Evolutionary conservation across 2,113 vertebrate genomes (phyloP).

Genomic region (Marcusenius ussheri): DNA sequence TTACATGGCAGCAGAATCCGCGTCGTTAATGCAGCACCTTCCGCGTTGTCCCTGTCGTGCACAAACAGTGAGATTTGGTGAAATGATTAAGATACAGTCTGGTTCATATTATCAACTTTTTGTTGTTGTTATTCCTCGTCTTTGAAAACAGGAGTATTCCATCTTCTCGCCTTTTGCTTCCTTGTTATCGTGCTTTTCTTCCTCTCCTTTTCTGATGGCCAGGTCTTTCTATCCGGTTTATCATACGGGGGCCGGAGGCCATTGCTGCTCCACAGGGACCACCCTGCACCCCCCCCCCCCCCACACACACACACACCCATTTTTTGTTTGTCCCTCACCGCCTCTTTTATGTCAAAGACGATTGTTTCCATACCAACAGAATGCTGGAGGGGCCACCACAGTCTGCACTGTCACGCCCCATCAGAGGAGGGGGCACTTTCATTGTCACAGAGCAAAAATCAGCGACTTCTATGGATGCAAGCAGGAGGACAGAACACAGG

Average conservation of each 20-base stretch:
- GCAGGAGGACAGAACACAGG: not conserved
- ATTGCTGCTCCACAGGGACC: slow-evolving; percentile 8
- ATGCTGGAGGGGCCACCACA: slow-evolving; percentile 54
- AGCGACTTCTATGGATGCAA: not conserved
- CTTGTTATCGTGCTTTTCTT: slow-evolving; percentile 25
- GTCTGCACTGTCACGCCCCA: slow-evolving; percentile 59
- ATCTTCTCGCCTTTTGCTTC: slow-evolving; percentile 10
- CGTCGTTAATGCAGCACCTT: not conserved
- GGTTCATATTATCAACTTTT: not conserved
- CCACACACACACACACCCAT: not conserved
- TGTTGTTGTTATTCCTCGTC: not conserved
- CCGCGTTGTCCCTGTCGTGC: not conserved
- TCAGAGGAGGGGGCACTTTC: slow-evolving; percentile 48
- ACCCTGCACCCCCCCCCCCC: slow-evolving; percentile 22
- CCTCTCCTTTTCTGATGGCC: slow-evolving; percentile 43
- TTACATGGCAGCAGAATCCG: not conserved
- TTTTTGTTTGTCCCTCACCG: not conserved
- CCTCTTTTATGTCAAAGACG: slow-evolving; percentile 59
- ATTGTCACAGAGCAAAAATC: slow-evolving; percentile 5
- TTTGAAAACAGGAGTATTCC: not conserved
- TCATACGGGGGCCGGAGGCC: slow-evolving; percentile 57
- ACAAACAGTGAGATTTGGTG: not conserved
- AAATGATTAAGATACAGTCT: not conserved
- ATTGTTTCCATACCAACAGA: slow-evolving; percentile 68
- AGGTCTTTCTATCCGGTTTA: slow-evolving; percentile 59